Percentiles rank a stretch among this genome's conserved stretches.
Conservation (phyloP, 2,888 invertebrate genomes). For the Nephrotoma guestfalica region DNA sequence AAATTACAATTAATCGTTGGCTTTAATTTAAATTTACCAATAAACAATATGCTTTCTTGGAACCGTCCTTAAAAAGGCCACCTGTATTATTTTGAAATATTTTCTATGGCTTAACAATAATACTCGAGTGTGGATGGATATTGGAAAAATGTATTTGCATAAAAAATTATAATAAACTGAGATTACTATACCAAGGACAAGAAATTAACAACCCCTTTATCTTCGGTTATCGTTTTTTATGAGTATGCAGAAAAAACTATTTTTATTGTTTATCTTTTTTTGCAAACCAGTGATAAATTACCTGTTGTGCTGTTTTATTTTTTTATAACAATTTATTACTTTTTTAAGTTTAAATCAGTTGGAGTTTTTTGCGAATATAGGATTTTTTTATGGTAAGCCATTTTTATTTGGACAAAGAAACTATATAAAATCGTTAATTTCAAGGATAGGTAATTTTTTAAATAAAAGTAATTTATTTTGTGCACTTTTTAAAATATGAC, state of each 20-base stretch:
- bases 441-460: neutral
- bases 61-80: neutral
- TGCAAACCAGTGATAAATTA: neutral
- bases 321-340: neutral
- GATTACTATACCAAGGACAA: neutral
- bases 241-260: neutral
- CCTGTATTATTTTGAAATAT: neutral
- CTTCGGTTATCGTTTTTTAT: neutral
- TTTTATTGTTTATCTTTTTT: neutral
- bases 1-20: neutral
- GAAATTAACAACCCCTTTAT: neutral
- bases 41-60: neutral
- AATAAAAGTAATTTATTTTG: neutral
- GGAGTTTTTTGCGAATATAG: neutral
- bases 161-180: neutral
- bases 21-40: neutral
- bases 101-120: neutral
- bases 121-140: neutral
- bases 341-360: neutral
- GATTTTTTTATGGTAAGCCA: neutral
- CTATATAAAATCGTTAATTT: neutral
- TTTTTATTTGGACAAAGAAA: neutral
- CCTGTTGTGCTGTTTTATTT: neutral
- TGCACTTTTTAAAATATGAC: neutral
- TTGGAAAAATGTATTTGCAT: neutral